phyloP scores from a whole-genome alignment of 1,140 invertebrate species.

The Thrips palmi region DNA sequence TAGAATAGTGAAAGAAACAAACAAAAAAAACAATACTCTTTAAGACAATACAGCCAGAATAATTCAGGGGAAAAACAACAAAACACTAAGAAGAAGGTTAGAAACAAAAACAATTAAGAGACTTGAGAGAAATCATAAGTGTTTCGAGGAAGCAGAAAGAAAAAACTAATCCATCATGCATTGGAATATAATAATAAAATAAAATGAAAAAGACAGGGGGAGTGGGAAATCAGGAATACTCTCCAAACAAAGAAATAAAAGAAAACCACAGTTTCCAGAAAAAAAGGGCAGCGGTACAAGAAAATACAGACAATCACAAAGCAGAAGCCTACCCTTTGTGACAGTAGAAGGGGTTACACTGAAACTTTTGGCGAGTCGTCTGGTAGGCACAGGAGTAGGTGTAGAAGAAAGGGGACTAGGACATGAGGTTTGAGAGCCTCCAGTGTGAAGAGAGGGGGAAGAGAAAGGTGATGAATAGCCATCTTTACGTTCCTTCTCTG shows the following conservation, averaged over 20 bases:
- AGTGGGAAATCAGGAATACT: constrained; percentile 8
- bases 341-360: constrained; percentile 53
- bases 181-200: no score
- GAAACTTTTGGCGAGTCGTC: constrained; percentile 74
- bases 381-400: constrained; percentile 58
- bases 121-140: constrained; percentile 9
- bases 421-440: no score
- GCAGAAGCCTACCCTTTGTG: constrained; percentile 28
- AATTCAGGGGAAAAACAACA: constrained; percentile 13
- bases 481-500: no score
- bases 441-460: no score
- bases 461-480: no score
- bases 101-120: constrained; percentile 9
- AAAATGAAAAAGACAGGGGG: constrained; percentile 9
- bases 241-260: constrained; percentile 11
- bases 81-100: constrained; percentile 18
- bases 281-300: constrained; percentile 1
- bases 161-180: no score
- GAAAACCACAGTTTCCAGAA: constrained; percentile 13
- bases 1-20: no score
- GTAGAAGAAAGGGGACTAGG: constrained; percentile 32
- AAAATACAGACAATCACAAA: no score
- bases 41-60: constrained; percentile 10
- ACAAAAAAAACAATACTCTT: no score
- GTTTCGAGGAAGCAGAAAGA: no score